These are phyloP conservation scores for Calcarius lapponicus DNA, from an alignment of 2,797 vertebrate genomes.

Conservation along the genomic window DNA sequence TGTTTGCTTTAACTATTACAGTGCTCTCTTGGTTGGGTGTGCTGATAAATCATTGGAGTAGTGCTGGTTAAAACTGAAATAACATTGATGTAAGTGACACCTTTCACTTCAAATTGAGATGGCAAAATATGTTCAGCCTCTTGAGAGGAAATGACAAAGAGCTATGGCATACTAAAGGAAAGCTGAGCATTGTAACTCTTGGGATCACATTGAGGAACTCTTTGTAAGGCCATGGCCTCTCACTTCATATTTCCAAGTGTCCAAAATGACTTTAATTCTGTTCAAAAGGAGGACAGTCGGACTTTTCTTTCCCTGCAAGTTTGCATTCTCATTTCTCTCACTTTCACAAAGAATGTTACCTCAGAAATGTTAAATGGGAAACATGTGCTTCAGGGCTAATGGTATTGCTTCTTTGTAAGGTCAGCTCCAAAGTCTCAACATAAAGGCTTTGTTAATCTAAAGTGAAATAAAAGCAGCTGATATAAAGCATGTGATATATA, in stretches of 20 bases:
- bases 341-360: conserved; percentile 74
- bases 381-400: conserved; percentile 74
- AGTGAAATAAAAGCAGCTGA: conserved; percentile 78
- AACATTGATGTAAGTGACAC: conserved; percentile 30
- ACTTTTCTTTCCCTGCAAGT: conserved; percentile 57
- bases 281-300: conserved; percentile 60
- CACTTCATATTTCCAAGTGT: conserved; percentile 64
- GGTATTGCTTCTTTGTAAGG: conserved; percentile 61
- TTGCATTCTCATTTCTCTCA: conserved; percentile 69
- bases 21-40: background rate
- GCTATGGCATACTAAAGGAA: conserved; percentile 16
- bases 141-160: conserved; percentile 29
- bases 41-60: conserved; percentile 44
- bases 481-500: conserved; percentile 68
- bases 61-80: conserved; percentile 54
- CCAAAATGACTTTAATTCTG: conserved; percentile 58
- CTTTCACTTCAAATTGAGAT: conserved; percentile 61
- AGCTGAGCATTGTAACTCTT: conserved; percentile 38
- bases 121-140: conserved; percentile 57
- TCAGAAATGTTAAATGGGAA: conserved; percentile 77
- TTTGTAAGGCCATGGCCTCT: conserved; percentile 28
- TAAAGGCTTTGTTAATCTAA: conserved; percentile 74
- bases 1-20: background rate
- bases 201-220: conserved; percentile 40
- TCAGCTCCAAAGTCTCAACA: conserved; percentile 65